Percentiles rank a stretch among this genome's conserved stretches.
phyloP scores from a whole-genome alignment of 2,888 invertebrate species.

The Pediacus dermestoides region DNA sequence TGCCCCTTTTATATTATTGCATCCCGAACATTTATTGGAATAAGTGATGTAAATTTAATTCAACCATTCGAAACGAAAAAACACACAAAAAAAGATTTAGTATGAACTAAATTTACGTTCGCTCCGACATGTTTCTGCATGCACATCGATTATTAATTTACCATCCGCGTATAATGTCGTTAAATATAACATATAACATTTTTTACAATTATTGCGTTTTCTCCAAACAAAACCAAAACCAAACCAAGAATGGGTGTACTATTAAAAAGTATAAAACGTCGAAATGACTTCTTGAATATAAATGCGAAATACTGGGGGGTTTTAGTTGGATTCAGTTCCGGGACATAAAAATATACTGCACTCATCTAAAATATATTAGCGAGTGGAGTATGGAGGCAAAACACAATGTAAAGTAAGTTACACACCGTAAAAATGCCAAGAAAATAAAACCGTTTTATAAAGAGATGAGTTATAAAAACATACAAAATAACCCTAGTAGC shows the following conservation, averaged over 20 bases:
- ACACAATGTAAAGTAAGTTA: constrained; percentile 30
- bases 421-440: constrained; percentile 12
- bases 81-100: too few species aligned
- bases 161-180: too few species aligned
- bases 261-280: constrained; percentile 36
- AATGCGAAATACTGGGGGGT: constrained; percentile 28
- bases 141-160: too few species aligned
- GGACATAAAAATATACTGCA: constrained; percentile 37
- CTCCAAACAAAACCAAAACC: too few species aligned
- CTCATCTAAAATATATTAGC: constrained; percentile 40
- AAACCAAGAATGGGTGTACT: too few species aligned
- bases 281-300: constrained; percentile 33
- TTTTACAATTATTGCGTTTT: too few species aligned
- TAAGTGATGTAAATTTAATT: constrained; percentile 9
- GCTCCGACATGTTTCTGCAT: too few species aligned
- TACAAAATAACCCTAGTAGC: too few species aligned
- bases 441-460: constrained; percentile 15
- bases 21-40: constrained; percentile 7
- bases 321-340: constrained; percentile 34
- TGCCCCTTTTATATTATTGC: neutral
- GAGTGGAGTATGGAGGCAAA: constrained; percentile 26
- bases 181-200: too few species aligned
- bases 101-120: too few species aligned
- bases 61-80: too few species aligned
- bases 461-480: too few species aligned